Evolutionary conservation across 2,797 vertebrate species (phyloP).

Genomic region (Artibeus lituratus): DNA sequence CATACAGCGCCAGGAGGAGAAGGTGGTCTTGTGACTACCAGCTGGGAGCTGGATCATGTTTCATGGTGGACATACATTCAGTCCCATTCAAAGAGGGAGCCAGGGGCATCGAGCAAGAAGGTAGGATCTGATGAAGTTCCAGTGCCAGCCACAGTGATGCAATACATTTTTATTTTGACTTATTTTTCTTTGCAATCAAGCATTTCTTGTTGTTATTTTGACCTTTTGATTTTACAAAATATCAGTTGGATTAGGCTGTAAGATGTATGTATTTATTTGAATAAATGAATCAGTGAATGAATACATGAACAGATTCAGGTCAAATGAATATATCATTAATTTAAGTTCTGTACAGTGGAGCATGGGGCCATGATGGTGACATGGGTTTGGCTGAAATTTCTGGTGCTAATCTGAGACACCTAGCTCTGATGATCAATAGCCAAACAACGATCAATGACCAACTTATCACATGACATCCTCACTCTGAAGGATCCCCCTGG

Average conservation of each 20-base stretch:
- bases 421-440: background rate
- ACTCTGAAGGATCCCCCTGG: rapidly evolving
- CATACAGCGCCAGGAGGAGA: rapidly evolving
- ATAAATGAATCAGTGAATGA: background rate
- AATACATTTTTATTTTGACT: background rate
- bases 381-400: background rate
- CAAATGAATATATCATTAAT: background rate
- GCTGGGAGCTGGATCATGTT: background rate
- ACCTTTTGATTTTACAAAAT: background rate
- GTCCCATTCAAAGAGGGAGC: background rate
- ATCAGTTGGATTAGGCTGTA: background rate
- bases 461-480: background rate
- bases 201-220: background rate
- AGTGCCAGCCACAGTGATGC: background rate
- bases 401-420: background rate
- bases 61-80: background rate
- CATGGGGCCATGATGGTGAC: background rate
- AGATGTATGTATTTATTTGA: background rate
- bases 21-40: background rate
- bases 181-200: background rate
- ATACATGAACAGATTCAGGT: background rate
- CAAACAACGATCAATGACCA: background rate
- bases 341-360: background rate
- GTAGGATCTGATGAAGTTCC: background rate
- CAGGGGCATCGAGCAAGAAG: background rate